These are phyloP conservation scores for Helicoverpa assulta DNA, from an alignment of 2,888 invertebrate species.

Conservation along the genomic window DNA sequence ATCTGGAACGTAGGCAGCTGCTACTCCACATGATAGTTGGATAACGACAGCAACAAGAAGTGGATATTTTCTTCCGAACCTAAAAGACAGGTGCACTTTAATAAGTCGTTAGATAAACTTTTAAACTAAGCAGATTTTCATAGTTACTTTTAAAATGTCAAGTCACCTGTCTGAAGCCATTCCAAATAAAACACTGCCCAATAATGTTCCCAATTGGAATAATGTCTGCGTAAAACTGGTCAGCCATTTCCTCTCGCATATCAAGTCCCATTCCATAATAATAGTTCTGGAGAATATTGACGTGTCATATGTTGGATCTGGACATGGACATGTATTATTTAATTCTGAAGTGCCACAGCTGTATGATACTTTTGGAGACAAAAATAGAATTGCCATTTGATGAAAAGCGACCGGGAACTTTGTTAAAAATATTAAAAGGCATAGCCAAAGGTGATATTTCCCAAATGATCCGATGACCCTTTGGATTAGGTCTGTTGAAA, in stretches of 20 bases:
- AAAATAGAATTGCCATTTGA: constrained; percentile 88
- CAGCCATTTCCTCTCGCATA: constrained; percentile 92
- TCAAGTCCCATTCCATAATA: constrained; percentile 93
- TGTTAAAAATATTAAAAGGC: constrained; percentile 72
- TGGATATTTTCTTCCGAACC: constrained; percentile 94
- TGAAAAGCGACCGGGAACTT: constrained; percentile 88
- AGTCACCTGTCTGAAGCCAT: constrained; percentile 93
- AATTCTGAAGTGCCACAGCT: constrained; percentile 58
- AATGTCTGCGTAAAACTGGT: constrained; percentile 93
- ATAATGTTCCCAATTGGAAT: constrained; percentile 93
- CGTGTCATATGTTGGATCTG: constrained; percentile 90
- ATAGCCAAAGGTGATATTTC: constrained; percentile 84
- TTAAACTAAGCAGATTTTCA: too few species aligned
- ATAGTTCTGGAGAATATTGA: constrained; percentile 93
- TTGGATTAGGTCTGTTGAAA: constrained; percentile 73
- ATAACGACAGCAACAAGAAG: constrained; percentile 93
- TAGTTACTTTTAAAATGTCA: neutral
- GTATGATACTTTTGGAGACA: constrained; percentile 81
- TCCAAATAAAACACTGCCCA: constrained; percentile 94
- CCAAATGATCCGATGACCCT: constrained; percentile 87
- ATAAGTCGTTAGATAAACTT: neutral
- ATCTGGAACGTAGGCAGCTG: constrained; percentile 92
- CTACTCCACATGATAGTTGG: constrained; percentile 92
- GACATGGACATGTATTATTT: constrained; percentile 89
- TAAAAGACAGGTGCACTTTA: constrained; percentile 74